These are phyloP conservation scores for Drosophila lacertosa DNA, from an alignment of 1,140 invertebrate species.

Conservation along the genomic window DNA sequence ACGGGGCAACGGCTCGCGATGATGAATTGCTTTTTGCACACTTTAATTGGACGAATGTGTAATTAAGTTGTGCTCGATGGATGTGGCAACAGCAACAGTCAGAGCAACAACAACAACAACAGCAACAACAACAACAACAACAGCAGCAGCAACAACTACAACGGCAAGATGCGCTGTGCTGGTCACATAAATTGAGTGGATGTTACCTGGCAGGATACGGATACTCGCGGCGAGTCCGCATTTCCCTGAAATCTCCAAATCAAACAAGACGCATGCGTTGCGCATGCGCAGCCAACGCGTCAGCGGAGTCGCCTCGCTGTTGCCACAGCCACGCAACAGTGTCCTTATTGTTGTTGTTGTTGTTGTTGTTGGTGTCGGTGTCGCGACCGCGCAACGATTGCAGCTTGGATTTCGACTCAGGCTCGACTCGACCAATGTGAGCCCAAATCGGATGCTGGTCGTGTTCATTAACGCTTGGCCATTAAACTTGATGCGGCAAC, in stretches of 20 bases:
- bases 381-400: conserved; percentile 17
- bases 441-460: conserved; percentile 48
- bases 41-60: conserved; percentile 81
- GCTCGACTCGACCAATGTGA: neutral
- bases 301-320: conserved; percentile 23
- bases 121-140: neutral
- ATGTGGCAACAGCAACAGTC: conserved; percentile 19
- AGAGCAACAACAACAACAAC: neutral
- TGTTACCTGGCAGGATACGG: conserved; percentile 16
- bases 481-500: conserved; percentile 66
- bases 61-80: conserved; percentile 70
- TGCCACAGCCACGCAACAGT: conserved; percentile 29
- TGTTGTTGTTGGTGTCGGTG: neutral
- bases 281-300: conserved; percentile 65
- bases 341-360: conserved; percentile 29
- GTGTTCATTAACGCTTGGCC: conserved; percentile 80
- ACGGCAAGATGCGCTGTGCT: conserved; percentile 21
- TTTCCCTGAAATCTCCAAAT: conserved; percentile 76
- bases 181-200: conserved; percentile 53
- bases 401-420: conserved; percentile 17
- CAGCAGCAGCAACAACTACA: neutral
- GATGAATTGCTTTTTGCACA: conserved; percentile 82
- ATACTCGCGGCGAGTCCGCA: conserved; percentile 31
- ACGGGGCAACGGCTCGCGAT: conserved; percentile 58
- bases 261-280: conserved; percentile 81